Evolutionary conservation across 37 sponge, comb jelly and placozoan species (phyloP).

Genomic region (Tethya wilhelma): DNA sequence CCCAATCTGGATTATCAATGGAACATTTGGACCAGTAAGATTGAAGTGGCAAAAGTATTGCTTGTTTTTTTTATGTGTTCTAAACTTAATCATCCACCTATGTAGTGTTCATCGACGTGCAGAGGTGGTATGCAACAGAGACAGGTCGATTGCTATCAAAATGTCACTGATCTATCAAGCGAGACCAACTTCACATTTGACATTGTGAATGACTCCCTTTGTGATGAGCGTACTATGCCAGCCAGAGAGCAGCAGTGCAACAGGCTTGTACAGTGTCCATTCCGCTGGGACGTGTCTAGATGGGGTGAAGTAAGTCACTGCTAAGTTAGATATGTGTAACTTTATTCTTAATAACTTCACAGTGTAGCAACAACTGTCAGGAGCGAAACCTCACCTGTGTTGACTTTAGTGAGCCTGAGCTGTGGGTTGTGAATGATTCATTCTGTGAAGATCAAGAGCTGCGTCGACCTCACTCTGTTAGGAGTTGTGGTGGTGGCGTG

Average conservation of each 20-base stretch:
- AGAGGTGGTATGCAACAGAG: conserved; percentile 7
- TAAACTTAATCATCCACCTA: not conserved
- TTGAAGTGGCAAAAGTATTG: too few relatives aligned
- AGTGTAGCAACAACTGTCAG: not conserved
- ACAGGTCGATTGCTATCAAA: too few relatives aligned
- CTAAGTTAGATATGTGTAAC: too few relatives aligned
- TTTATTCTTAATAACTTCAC: not conserved
- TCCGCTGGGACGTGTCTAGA: too few relatives aligned
- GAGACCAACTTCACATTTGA: too few relatives aligned
- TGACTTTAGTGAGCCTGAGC: conserved; percentile 1
- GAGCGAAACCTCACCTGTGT: not conserved
- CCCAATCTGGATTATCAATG: not conserved
- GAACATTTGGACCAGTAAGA: conserved; percentile 14
- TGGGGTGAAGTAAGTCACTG: too few relatives aligned
- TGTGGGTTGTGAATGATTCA: not conserved
- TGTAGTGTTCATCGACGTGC: conserved; percentile 27
- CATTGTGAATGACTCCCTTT: too few relatives aligned
- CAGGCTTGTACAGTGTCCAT: too few relatives aligned
- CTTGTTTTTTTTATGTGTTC: too few relatives aligned
- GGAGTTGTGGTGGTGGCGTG: conserved; percentile 4
- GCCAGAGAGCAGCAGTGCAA: too few relatives aligned
- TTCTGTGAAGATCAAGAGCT: conserved; percentile 4
- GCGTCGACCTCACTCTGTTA: not conserved
- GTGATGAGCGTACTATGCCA: too few relatives aligned
- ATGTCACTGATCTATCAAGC: too few relatives aligned